phyloP scores from a whole-genome alignment of 2,888 invertebrate genomes.

The Aricia artaxerxes region DNA sequence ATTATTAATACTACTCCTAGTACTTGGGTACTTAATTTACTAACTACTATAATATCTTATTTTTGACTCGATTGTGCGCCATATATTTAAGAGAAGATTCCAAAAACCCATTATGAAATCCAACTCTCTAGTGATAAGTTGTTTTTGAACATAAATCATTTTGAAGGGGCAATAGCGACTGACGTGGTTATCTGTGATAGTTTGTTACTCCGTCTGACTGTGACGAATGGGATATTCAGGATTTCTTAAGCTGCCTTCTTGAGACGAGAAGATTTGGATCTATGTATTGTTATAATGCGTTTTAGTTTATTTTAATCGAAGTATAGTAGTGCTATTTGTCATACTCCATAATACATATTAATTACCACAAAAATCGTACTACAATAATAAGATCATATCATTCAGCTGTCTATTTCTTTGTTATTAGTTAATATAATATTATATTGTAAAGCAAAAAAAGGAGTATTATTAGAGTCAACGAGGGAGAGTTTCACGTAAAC shows the following conservation, averaged over 20 bases:
- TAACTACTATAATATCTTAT: too few species aligned
- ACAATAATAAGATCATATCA: too few species aligned
- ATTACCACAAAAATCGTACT: too few species aligned
- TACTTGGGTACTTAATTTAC: too few species aligned
- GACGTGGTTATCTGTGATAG: background rate
- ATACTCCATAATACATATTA: too few species aligned
- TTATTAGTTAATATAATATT: background rate
- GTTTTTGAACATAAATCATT: slow-evolving; percentile 9
- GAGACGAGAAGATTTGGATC: too few species aligned
- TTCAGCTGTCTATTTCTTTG: background rate
- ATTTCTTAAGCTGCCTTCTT: background rate
- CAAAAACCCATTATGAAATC: background rate
- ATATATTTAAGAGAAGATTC: too few species aligned
- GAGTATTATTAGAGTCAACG: background rate
- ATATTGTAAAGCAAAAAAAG: background rate
- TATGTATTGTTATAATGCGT: too few species aligned
- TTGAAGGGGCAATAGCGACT: background rate
- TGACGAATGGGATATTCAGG: background rate
- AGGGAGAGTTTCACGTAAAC: background rate
- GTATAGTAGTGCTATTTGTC: too few species aligned
- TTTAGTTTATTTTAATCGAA: too few species aligned
- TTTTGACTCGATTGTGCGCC: too few species aligned
- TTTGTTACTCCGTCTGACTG: slow-evolving; percentile 4
- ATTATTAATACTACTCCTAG: too few species aligned
- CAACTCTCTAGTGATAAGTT: background rate